Base-by-base conservation (phyloP, 2,888 invertebrate genomes). In the Sminthurinus aureus region DNA sequence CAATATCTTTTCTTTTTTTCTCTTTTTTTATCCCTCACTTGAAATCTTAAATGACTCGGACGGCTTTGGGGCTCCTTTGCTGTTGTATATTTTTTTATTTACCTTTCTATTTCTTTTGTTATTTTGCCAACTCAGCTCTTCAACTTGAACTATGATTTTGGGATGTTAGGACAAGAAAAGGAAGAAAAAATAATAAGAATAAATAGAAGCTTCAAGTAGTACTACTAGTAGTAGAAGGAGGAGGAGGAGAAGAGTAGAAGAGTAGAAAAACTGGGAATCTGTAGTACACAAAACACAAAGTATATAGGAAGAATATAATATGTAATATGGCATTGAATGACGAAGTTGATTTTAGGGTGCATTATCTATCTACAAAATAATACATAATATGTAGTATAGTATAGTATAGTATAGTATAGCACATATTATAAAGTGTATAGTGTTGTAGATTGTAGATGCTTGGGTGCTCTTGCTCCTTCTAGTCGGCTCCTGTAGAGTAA, bases 361-460 rank as follows among this genome's bases (percentile, higher is more conserved):
- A 38, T 38, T 38, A 38, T 38, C 38, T 38, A 38, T 38, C 58
- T 58, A 58, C 67, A 71, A 71, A 20, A 6, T 20, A 22, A 2
- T 71, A 71, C 22, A 71, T 22, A 22, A 20, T 22, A 66, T 20
- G 8, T 2, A n/a, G 67, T 22, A n/a, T 11, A 67, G 67, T 67
- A 18, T 64, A 11, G 67, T 15, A 20, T 2, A n/a, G 67, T 22
- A n/a, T 11, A 67, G 67, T 67, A 18, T 64, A 11, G 67, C 18
- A 12, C n/a, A 8, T n/a, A 75, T 75, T 38, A 75, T n/a, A n/a
- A n/a, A n/a, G n/a, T 75, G 75, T 75, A 38, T 38, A 4, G 26
- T 75, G 76, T 52, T 12, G 20, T 76, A n/a, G n/a, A 52, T 75
- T 75, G 50, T 75, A 50, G 76, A 76, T 76, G 76, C 76, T 76